Conservation (phyloP, 2,797 vertebrate genomes). For the Tokudaia tokunoshimensis region DNA sequence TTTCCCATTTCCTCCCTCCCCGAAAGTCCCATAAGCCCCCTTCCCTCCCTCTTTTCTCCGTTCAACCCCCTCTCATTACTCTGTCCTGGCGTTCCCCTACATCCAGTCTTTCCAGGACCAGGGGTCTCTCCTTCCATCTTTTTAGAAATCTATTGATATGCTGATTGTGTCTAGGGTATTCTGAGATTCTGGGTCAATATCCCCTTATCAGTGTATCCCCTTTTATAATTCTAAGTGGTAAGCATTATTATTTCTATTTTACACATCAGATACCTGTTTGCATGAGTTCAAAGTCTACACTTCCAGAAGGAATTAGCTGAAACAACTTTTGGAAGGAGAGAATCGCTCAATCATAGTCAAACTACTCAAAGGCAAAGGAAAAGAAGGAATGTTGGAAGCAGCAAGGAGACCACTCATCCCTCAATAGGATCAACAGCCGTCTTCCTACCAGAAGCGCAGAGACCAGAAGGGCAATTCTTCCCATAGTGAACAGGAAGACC, state of each 20-base stretch:
- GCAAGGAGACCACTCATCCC: neutral
- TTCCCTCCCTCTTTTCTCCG: no score
- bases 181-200: no score
- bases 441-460: neutral
- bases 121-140: no score
- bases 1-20: no score
- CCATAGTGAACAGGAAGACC: neutral
- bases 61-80: no score
- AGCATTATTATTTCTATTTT: neutral
- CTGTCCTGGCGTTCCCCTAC: no score
- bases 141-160: no score
- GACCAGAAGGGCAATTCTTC: neutral
- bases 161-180: no score
- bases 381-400: neutral
- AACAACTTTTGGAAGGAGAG: neutral
- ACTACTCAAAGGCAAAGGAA: neutral
- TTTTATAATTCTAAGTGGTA: neutral
- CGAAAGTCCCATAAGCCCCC: no score
- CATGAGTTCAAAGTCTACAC: neutral
- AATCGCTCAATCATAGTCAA: neutral
- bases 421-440: neutral
- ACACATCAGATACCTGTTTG: neutral
- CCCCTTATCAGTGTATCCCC: no score
- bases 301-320: neutral
- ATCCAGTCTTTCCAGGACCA: no score